These are phyloP conservation scores for Tragelaphus imberbis DNA, from an alignment of 2,113 vertebrate genomes.

Conservation along the genomic window DNA sequence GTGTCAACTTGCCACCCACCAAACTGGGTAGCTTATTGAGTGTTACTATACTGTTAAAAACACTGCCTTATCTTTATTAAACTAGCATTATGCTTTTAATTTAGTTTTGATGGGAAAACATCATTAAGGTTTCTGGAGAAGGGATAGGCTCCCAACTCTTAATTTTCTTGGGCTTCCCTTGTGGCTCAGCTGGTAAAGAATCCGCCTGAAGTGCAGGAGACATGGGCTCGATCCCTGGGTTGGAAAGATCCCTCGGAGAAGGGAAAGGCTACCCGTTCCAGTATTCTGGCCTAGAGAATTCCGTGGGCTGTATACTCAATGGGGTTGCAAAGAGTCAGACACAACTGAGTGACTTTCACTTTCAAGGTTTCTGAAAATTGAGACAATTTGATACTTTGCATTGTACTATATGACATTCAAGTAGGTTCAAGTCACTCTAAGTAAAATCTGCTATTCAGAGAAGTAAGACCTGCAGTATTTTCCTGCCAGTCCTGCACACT, in stretches of 20 bases:
- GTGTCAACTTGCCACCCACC: not conserved
- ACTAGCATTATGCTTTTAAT: not conserved
- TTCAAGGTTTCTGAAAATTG: not conserved
- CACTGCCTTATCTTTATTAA: not conserved
- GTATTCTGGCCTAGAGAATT: not conserved
- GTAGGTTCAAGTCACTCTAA: not conserved
- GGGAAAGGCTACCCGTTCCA: not conserved
- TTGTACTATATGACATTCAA: not conserved
- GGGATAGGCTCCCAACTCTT: not conserved
- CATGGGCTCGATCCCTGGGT: not conserved
- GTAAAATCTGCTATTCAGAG: not conserved
- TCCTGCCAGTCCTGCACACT: not conserved
- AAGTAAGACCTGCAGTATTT: not conserved
- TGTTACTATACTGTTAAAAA: not conserved
- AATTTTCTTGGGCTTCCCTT: not conserved
- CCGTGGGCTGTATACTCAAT: not conserved
- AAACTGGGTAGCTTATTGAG: not conserved
- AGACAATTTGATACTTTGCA: not conserved
- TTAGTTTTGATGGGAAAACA: not conserved
- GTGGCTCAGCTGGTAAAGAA: not conserved
- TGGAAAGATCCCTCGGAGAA: not conserved
- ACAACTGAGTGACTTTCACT: not conserved
- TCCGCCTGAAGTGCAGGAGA: not conserved
- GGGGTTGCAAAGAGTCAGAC: not conserved
- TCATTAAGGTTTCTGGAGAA: not conserved